Evolutionary conservation across 2,113 vertebrate species (phyloP).

Genomic region (Dinomys branickii): DNA sequence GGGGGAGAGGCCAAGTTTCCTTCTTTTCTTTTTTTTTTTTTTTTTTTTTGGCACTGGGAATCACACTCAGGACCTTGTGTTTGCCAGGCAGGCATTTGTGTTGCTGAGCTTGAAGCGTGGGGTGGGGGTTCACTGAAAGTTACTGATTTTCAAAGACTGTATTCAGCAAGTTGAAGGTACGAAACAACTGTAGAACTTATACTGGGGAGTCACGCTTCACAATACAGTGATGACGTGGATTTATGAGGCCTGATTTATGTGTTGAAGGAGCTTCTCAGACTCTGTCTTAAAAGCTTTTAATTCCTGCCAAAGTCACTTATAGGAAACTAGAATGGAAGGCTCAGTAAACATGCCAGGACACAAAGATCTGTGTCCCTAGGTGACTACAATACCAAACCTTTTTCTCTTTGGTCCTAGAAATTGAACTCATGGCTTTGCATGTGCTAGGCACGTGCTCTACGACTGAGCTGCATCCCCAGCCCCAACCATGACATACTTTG

Average conservation of each 20-base stretch:
- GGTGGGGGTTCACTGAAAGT: background rate
- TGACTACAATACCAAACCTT: background rate
- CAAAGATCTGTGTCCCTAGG: background rate
- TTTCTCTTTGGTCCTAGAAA: background rate
- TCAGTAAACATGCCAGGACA: background rate
- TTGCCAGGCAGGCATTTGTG: too few relatives aligned
- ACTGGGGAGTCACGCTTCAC: background rate
- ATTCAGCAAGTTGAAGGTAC: background rate
- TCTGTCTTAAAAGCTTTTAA: slow-evolving; percentile 2
- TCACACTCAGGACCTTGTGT: too few relatives aligned
- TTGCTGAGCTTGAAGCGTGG: too few relatives aligned
- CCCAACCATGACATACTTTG: background rate
- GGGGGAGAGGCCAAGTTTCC: background rate
- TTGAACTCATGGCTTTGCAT: background rate
- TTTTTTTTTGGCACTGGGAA: background rate
- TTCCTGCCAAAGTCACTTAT: background rate
- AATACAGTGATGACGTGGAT: background rate
- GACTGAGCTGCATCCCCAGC: background rate
- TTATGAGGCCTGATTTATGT: background rate
- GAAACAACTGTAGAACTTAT: background rate
- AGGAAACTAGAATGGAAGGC: background rate
- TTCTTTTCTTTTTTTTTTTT: too few relatives aligned
- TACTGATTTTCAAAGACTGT: background rate
- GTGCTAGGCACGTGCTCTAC: background rate
- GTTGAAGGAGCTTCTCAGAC: background rate